A percentile compares a stretch with the other conserved stretches of the same genome.
Conservation (phyloP, 1,140 invertebrate genomes). For the Platyura marginata region DNA sequence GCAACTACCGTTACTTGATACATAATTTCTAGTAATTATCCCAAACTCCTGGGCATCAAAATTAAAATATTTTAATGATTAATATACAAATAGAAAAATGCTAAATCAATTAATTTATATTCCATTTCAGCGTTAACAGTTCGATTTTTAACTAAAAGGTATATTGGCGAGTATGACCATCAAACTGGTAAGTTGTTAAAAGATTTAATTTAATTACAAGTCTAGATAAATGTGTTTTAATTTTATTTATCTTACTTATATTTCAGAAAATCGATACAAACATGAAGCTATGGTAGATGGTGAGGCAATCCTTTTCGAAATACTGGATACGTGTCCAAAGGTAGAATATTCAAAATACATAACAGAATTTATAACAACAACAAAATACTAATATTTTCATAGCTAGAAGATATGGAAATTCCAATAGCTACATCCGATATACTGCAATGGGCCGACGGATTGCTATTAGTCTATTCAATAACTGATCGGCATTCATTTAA, state of each 20-base stretch:
- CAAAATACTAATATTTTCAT: too few relatives aligned
- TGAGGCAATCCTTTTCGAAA: slow-evolving; percentile 79
- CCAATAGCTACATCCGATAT: slow-evolving; percentile 44
- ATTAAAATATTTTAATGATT: too few relatives aligned
- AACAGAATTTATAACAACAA: too few relatives aligned
- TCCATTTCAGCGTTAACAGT: slow-evolving; percentile 68
- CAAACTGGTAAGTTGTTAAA: slow-evolving; percentile 49
- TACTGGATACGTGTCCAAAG: slow-evolving; percentile 69
- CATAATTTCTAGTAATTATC: too few relatives aligned
- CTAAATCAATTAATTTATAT: slow-evolving; percentile 10
- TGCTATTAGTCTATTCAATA: slow-evolving; percentile 79
- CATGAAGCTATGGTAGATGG: slow-evolving; percentile 80
- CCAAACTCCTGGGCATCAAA: too few relatives aligned
- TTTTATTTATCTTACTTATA: slow-evolving; percentile 12
- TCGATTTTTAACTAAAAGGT: slow-evolving; percentile 70
- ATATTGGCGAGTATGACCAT: slow-evolving; percentile 88
- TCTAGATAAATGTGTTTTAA: neutral
- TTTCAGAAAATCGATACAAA: slow-evolving; percentile 77
- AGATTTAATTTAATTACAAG: neutral
- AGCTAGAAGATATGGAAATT: slow-evolving; percentile 49
- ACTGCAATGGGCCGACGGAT: slow-evolving; percentile 74
- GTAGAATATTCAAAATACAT: slow-evolving; percentile 8
- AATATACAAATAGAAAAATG: too few relatives aligned
- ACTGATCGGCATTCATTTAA: slow-evolving; percentile 75
- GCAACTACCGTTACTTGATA: too few relatives aligned